phyloP scores from a whole-genome alignment of 1,140 invertebrate species.

The Leptonema lineaticorne region DNA sequence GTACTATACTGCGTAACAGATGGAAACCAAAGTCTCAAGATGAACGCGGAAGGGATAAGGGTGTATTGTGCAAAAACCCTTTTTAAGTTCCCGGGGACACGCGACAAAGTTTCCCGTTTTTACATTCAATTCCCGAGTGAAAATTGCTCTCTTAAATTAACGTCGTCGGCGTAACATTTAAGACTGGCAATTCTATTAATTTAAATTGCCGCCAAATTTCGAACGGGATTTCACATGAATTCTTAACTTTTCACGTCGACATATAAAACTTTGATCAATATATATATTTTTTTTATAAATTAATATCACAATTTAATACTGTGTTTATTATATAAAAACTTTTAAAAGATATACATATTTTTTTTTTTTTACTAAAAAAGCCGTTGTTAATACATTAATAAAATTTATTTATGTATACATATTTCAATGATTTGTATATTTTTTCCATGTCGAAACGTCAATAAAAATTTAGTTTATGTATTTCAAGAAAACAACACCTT shows the following conservation, averaged over 20 bases:
- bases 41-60: neutral
- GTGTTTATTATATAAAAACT: neutral
- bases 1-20: constrained; percentile 18
- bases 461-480: no score
- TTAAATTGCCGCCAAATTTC: neutral
- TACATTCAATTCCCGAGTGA: neutral
- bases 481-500: no score
- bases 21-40: constrained; percentile 22
- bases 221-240: neutral
- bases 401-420: no score
- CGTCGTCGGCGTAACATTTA: neutral
- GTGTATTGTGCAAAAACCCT: constrained; percentile 1
- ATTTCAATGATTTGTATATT: no score
- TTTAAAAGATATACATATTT: no score
- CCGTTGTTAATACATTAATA: neutral
- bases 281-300: no score
- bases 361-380: no score
- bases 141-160: neutral
- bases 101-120: neutral
- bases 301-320: neutral
- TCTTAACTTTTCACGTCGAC: no score
- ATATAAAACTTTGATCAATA: no score
- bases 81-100: neutral
- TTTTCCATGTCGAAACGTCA: no score
- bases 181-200: neutral